Evolutionary conservation across 2,888 invertebrate genomes (phyloP).

Genomic region (Craniophora ligustri): DNA sequence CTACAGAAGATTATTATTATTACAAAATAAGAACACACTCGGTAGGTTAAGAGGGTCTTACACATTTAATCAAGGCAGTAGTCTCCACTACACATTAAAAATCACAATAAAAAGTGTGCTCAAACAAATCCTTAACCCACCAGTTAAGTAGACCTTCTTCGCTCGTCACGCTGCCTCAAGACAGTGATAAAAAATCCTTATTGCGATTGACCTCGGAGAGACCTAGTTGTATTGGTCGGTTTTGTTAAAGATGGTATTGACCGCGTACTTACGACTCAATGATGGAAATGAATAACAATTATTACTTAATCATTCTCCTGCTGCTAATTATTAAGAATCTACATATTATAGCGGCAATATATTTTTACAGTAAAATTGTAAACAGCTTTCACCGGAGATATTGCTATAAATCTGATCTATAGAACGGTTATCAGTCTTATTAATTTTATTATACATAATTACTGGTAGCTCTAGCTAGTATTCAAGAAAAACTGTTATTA

Average conservation of each 20-base stretch:
- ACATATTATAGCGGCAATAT: neutral
- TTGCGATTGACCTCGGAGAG: conserved; percentile 53
- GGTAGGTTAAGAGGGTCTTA: conserved; percentile 11
- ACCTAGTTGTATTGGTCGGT: conserved; percentile 55
- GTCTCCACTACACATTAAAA: conserved; percentile 29
- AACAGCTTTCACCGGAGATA: conserved; percentile 7
- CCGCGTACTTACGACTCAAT: conserved; percentile 63
- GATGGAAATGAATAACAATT: conserved; percentile 43
- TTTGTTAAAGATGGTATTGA: conserved; percentile 76
- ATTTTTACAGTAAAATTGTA: conserved; percentile 6
- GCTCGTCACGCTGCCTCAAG: neutral
- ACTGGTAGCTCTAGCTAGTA: too few species aligned
- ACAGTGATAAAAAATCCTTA: conserved; percentile 12
- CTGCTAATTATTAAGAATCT: neutral
- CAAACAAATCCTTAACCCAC: conserved; percentile 46
- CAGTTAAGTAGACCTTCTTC: conserved; percentile 49
- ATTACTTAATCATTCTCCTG: conserved; percentile 46
- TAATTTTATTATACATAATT: too few species aligned
- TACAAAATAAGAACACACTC: conserved; percentile 13
- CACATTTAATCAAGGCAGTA: conserved; percentile 33
- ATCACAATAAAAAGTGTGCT: conserved; percentile 50
- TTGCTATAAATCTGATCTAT: neutral
- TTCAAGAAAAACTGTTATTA: too few species aligned
- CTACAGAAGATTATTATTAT: conserved; percentile 5
- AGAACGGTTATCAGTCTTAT: neutral